Base-by-base conservation (phyloP, 2,888 invertebrate species). In the Chaitophorus viminalis region DNA sequence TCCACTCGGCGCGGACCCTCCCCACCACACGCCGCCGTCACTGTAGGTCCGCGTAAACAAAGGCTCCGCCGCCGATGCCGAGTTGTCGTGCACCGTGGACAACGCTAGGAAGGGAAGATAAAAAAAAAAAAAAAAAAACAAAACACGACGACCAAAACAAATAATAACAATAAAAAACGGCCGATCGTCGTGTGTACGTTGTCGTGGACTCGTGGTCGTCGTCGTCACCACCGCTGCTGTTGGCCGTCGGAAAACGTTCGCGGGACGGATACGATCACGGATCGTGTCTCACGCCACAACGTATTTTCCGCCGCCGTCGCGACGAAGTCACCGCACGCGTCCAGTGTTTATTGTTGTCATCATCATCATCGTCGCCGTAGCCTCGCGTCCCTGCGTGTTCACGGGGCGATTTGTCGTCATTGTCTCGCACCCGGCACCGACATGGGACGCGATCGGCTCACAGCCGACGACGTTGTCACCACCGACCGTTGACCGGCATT, bases 1-100 rank as follows among this genome's bases (percentile, higher is more conserved):
- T 79, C 78, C 86, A 60, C 72, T 25, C 39, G 60, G 60, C 78
- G 74, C 36, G 60, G 60, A 39, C 79, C 86, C 79, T 60, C 86
- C 74, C 86, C 79, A 29, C 77, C 79, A 33, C 46, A 46, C 36
- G 36, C 36, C 36, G 36, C 86, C 79, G 21, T 68, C 79, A 33
- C 68, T 14, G 79, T 72, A 25, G 72, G 78, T 74, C 72, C 60
- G 86, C 79, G 86, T 86, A 86, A 86, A 86, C 86, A 86, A 86
- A 86, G 86, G 86, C 74, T 39, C 78, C 39, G 29, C 77, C 85
- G 86, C 77, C 85, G 86, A 72, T 52, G 72, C 78, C 60, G 72
- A 25, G 52, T 79, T 54, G 72, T 36, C 54, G 68, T 29, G 29
- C 17, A 33, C 21, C 33, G 65, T 52, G 70, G 14, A 75, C 75